Base-by-base conservation (phyloP, 2,113 vertebrate genomes). In the Mesocricetus auratus region DNA sequence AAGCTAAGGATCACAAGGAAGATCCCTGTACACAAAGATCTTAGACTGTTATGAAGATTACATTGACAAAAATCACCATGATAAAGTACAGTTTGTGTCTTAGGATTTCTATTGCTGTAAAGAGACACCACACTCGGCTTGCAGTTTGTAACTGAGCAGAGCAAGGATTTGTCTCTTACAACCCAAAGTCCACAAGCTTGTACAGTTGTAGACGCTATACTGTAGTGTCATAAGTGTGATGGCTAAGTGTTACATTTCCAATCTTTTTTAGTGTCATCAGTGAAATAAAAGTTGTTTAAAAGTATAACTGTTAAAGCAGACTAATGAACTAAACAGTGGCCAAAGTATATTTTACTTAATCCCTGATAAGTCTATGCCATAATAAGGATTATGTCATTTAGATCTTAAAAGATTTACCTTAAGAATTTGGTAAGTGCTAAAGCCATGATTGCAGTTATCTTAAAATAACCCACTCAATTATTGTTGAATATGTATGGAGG, bases 391-490 rank as follows among this genome's bases (percentile, higher is more conserved):
- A 91, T 91, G 39, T 90, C 60, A 89, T 96, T 94, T 91, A 79
- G 50, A 64, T 91, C 45, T 93, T 82, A 81, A 92, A 81, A 94
- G 42, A 95, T 93, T 93, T 96, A 89, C 79, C 73, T 94, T 93
- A 88, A 93, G 89, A 83, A 92, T 94, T 95, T 93, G 82, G 86
- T 94, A 86, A 96, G 94, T 58, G 50, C 74, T 89, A 88, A 86
- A 86, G 64, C 42, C 69, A 81, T 95, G 91, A 96, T 97, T 94
- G 73, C 73, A 19, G 64, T 94, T 95, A 33, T 92, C 97, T 97
- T 98, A 69, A 94, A 97, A 64, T 91, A 97, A 82, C 86, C 97
- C 85, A 79, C 78, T 92, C 96, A 97, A 96, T 36, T 95, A 90
- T 26, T 91, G 97, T 93, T 93, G 83, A 81, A 74, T 81, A 36